phyloP scores from a whole-genome alignment of 2,888 invertebrate species.

The Fabriciana adippe region DNA sequence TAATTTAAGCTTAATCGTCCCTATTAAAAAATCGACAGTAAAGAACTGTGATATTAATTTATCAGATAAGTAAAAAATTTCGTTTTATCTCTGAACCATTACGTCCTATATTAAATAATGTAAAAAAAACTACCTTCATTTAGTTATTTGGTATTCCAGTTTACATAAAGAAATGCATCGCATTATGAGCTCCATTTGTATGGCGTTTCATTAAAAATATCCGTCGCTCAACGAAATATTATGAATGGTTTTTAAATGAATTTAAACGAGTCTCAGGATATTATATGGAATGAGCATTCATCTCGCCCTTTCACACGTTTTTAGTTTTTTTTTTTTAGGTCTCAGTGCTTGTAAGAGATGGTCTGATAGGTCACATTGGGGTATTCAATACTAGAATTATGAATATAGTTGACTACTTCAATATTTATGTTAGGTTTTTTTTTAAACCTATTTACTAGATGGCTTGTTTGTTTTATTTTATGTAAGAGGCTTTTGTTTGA shows the following conservation, averaged over 20 bases:
- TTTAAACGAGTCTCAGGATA: conserved; percentile 34
- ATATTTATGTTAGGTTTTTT: not conserved
- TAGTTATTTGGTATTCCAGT: conserved; percentile 14
- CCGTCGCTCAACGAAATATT: conserved; percentile 23
- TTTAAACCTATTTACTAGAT: not conserved
- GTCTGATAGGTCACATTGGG: conserved; percentile 16
- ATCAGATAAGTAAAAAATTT: conserved; percentile 3
- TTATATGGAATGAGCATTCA: conserved; percentile 35
- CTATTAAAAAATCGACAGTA: too few species aligned
- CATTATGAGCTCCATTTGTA: conserved; percentile 36
- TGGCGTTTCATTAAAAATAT: conserved; percentile 41
- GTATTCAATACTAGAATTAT: conserved; percentile 6
- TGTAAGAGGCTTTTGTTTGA: not conserved
- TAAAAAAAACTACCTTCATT: conserved; percentile 15
- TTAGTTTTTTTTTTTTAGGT: conserved; percentile 18
- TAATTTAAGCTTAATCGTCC: too few species aligned
- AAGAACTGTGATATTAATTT: not conserved
- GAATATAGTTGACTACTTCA: not conserved
- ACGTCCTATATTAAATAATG: not conserved
- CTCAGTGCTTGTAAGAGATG: conserved; percentile 22
- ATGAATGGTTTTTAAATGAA: conserved; percentile 34
- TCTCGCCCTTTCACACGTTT: conserved; percentile 27
- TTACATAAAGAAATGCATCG: conserved; percentile 34
- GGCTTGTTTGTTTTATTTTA: not conserved
- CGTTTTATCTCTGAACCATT: not conserved